Evolutionary conservation across 2,888 invertebrate genomes (phyloP).

Genomic region (Poecilus cupreus): DNA sequence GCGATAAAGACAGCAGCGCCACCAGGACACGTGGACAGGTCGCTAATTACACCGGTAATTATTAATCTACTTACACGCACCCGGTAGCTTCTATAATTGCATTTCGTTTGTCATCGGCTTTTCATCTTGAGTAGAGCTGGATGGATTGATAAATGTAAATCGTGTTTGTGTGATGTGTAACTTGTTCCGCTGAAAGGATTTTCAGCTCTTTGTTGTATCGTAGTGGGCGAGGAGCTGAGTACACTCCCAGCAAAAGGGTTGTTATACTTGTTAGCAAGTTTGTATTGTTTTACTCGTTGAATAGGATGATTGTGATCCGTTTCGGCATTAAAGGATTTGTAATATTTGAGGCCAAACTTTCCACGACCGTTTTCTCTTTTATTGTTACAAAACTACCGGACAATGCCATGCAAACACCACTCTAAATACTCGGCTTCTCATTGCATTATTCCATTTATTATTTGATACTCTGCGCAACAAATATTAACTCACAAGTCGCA

Average conservation of each 20-base stretch:
- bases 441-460: too few species aligned
- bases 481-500: too few species aligned
- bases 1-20: too few species aligned
- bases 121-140: not conserved
- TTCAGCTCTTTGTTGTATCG: not conserved
- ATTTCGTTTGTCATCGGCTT: slow-evolving; percentile 4
- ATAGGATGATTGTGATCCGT: slow-evolving; percentile 33
- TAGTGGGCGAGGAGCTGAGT: not conserved
- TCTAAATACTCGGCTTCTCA: too few species aligned
- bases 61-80: slow-evolving; percentile 9
- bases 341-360: slow-evolving; percentile 41
- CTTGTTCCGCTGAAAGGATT: not conserved
- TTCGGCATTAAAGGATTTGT: slow-evolving; percentile 33
- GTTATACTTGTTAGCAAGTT: slow-evolving; percentile 44
- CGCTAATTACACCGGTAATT: not conserved
- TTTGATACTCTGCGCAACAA: too few species aligned
- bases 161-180: slow-evolving; percentile 19
- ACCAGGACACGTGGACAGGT: not conserved
- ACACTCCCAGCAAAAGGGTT: not conserved
- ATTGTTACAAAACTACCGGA: slow-evolving; percentile 2
- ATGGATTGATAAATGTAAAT: slow-evolving; percentile 15
- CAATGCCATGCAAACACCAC: not conserved
- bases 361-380: slow-evolving; percentile 16
- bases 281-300: slow-evolving; percentile 30
- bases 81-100: not conserved